A percentile compares a stretch with the other conserved stretches of the same genome.
These are phyloP conservation scores for Polypterus senegalus DNA, from an alignment of 2,113 vertebrate species.

Conservation along the genomic window DNA sequence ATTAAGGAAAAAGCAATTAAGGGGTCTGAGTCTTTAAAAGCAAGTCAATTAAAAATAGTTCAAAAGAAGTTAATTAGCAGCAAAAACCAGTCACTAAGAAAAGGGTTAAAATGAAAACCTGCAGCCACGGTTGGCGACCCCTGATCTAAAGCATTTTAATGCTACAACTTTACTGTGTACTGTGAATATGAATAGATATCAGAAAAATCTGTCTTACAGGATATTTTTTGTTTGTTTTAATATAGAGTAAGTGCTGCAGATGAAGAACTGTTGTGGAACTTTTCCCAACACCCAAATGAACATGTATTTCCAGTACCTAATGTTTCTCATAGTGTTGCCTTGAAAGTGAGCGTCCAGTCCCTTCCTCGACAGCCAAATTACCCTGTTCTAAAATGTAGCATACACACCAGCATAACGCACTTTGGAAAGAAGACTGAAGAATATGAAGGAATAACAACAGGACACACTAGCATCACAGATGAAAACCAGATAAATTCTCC, in stretches of 20 bases:
- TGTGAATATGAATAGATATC: no score
- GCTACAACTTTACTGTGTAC: no score
- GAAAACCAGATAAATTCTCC: conserved; percentile 37
- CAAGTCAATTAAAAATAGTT: no score
- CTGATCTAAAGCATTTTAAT: no score
- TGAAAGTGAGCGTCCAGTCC: conserved; percentile 92
- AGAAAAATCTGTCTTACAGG: background rate
- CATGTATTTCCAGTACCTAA: conserved; percentile 92
- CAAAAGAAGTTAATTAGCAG: no score
- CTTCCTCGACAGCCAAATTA: conserved; percentile 90
- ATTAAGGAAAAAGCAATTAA: no score
- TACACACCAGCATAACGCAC: conserved; percentile 71
- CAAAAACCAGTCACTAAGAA: no score
- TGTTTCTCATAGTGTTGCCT: conserved; percentile 85
- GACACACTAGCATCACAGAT: conserved; percentile 20
- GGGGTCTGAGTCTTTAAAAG: no score
- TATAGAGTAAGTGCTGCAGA: conserved; percentile 89
- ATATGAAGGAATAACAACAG: conserved; percentile 31
- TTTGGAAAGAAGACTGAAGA: conserved; percentile 59
- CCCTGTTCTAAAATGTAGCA: conserved; percentile 83
- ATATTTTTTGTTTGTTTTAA: conserved; percentile 20
- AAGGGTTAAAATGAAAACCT: no score
- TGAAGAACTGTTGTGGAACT: conserved; percentile 79
- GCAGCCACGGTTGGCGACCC: no score
- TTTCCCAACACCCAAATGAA: conserved; percentile 83